These are phyloP conservation scores for Argyresthia albistria DNA, from an alignment of 2,888 invertebrate species.

Conservation along the genomic window DNA sequence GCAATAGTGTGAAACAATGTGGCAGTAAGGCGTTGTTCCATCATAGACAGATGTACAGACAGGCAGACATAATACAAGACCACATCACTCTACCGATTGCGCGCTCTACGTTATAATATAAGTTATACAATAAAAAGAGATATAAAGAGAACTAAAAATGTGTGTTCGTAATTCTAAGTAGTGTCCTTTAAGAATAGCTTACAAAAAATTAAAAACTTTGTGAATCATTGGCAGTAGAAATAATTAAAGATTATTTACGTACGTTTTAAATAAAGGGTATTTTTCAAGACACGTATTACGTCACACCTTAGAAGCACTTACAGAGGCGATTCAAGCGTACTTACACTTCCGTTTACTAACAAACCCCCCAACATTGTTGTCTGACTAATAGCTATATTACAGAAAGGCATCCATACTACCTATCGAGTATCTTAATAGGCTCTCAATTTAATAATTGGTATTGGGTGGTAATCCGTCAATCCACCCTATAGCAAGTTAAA, in stretches of 20 bases:
- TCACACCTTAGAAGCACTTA: conserved; percentile 58
- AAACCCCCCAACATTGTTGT: background rate
- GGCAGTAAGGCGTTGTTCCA: conserved; percentile 18
- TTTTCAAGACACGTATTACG: conserved; percentile 30
- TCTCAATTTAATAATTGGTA: no score
- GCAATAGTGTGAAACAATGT: conserved; percentile 44
- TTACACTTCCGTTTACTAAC: conserved; percentile 42
- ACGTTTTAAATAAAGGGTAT: conserved; percentile 11
- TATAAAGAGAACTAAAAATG: conserved; percentile 53
- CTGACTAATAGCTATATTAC: background rate
- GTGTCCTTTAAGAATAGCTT: conserved; percentile 47
- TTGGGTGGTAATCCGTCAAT: no score
- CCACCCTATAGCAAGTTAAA: background rate
- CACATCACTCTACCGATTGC: background rate
- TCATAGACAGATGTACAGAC: background rate
- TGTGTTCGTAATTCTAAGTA: conserved; percentile 52
- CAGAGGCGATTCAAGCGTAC: conserved; percentile 55
- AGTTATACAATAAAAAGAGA: conserved; percentile 43
- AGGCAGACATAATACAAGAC: background rate
- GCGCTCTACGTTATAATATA: conserved; percentile 19
- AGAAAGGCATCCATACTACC: background rate
- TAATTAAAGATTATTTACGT: conserved; percentile 38
- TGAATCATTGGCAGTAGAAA: conserved; percentile 64
- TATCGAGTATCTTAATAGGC: background rate
- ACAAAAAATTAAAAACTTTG: conserved; percentile 50